phyloP scores from a whole-genome alignment of 2,888 invertebrate genomes.

The Amitus sp. region DNA sequence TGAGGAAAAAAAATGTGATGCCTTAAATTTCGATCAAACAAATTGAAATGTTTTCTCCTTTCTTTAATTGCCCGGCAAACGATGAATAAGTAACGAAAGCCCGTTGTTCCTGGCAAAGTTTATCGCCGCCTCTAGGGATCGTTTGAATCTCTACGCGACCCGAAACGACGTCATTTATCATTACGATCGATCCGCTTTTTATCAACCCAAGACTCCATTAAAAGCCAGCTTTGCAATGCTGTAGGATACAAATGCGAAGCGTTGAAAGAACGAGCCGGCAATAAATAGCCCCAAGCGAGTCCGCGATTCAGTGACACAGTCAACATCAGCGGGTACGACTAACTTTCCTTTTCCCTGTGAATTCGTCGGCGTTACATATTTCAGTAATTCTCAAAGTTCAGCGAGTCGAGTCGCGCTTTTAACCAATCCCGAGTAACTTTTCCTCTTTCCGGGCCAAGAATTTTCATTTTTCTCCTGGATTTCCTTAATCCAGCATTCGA shows the following conservation, averaged over 20 bases:
- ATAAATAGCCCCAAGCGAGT: slow-evolving; percentile 20
- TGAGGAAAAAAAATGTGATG: slow-evolving; percentile 95
- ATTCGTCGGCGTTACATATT: slow-evolving; percentile 27
- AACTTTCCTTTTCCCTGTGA: slow-evolving; percentile 14
- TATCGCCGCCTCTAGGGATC: too few species aligned
- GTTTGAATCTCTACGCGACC: too few species aligned
- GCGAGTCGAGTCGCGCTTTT: slow-evolving; percentile 21
- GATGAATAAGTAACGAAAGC: too few species aligned
- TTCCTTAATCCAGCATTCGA: background rate
- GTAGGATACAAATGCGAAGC: slow-evolving; percentile 17
- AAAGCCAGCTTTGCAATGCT: slow-evolving; percentile 19
- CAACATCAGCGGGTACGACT: slow-evolving; percentile 13
- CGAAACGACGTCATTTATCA: too few species aligned
- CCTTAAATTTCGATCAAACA: too few species aligned
- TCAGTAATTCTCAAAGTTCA: slow-evolving; percentile 34
- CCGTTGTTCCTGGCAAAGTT: too few species aligned
- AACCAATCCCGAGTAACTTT: too few species aligned
- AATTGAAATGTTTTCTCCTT: background rate
- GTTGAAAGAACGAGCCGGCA: slow-evolving; percentile 3
- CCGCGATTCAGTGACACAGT: slow-evolving; percentile 1
- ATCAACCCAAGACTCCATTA: background rate
- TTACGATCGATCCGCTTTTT: slow-evolving; percentile 10
- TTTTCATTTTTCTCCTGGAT: slow-evolving; percentile 10
- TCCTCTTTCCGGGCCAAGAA: slow-evolving; percentile 21
- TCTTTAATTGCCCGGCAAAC: too few species aligned